These are phyloP conservation scores for Saxidomus purpurata DNA, from an alignment of 1,140 invertebrate genomes.

Conservation along the genomic window DNA sequence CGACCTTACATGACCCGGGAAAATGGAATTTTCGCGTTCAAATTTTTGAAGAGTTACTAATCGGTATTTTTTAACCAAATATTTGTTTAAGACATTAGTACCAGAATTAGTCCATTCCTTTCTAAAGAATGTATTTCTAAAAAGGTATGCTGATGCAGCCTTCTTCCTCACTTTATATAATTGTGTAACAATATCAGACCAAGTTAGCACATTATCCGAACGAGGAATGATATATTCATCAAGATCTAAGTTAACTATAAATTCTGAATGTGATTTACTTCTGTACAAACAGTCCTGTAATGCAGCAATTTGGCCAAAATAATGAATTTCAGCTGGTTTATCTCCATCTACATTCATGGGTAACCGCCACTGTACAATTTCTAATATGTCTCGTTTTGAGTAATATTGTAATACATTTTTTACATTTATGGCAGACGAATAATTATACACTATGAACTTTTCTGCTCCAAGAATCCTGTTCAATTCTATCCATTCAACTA, in stretches of 20 bases:
- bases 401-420: conserved; percentile 91
- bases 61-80: conserved; percentile 3
- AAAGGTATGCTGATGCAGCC: neutral
- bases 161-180: neutral
- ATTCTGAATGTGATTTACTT: conserved; percentile 39
- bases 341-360: conserved; percentile 89
- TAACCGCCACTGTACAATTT: conserved; percentile 94
- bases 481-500: conserved; percentile 94
- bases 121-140: conserved; percentile 46
- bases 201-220: neutral
- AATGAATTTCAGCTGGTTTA: conserved; percentile 68
- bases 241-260: conserved; percentile 47
- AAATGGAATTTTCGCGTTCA: conserved; percentile 22
- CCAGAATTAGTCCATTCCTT: conserved; percentile 27
- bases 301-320: conserved; percentile 70
- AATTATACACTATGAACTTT: conserved; percentile 97
- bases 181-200: conserved; percentile 16
- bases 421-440: conserved; percentile 93
- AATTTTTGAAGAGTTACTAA: conserved; percentile 43
- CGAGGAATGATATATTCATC: conserved; percentile 60
- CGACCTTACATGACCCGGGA: neutral
- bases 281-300: conserved; percentile 50
- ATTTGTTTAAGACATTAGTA: neutral
- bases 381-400: conserved; percentile 88
- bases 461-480: conserved; percentile 94